Evolutionary conservation across 2,113 vertebrate genomes (phyloP).

Genomic region (Podocnemis expansa): DNA sequence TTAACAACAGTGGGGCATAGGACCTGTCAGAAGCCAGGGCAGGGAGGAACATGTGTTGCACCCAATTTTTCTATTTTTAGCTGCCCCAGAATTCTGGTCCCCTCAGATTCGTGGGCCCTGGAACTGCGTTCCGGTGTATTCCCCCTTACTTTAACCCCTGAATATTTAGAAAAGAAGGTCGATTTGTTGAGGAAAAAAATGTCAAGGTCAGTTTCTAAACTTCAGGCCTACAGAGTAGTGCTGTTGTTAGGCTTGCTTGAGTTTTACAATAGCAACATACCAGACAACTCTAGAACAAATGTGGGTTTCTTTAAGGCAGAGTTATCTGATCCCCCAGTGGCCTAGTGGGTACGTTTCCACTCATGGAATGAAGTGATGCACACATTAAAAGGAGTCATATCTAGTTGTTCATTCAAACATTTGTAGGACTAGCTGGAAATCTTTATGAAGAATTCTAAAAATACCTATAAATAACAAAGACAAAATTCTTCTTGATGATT

Average conservation of each 20-base stretch:
- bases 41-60: too few relatives aligned
- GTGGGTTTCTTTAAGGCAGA: not conserved
- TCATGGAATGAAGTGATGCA: slow-evolving; percentile 1
- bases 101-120: too few relatives aligned
- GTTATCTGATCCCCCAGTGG: not conserved
- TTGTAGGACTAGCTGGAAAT: not conserved
- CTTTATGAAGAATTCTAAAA: not conserved
- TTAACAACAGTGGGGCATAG: too few relatives aligned
- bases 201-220: not conserved
- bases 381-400: not conserved
- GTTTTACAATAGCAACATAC: not conserved
- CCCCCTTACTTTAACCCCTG: too few relatives aligned
- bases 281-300: not conserved
- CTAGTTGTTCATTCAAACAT: not conserved
- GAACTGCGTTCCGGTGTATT: too few relatives aligned
- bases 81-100: too few relatives aligned
- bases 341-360: not conserved
- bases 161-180: not conserved
- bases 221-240: not conserved
- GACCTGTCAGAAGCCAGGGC: too few relatives aligned
- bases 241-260: not conserved
- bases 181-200: not conserved
- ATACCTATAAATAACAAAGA: not conserved
- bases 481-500: accelerated
- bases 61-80: too few relatives aligned